phyloP scores from a whole-genome alignment of 2,797 vertebrate genomes.

The Amazonetta brasiliensis region DNA sequence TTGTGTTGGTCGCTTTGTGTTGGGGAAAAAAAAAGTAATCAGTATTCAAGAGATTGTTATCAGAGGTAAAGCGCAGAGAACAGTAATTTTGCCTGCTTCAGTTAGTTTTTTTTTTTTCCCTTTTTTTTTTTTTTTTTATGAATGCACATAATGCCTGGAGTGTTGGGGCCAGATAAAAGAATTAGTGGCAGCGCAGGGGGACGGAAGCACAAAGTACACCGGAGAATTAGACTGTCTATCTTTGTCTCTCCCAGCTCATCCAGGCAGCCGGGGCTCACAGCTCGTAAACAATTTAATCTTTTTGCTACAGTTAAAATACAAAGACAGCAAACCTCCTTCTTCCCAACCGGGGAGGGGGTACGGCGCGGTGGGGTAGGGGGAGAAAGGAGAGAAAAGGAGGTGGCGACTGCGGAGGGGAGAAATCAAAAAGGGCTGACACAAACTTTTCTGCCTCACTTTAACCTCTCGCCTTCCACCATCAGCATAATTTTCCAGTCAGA shows the following conservation, averaged over 20 bases:
- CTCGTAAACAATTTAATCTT: conserved; percentile 99
- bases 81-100: conserved; percentile 89
- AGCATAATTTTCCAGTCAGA: conserved; percentile 78
- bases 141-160: conserved; percentile 95
- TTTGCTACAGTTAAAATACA: conserved; percentile 93
- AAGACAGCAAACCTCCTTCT: conserved; percentile 79
- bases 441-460: conserved; percentile 77
- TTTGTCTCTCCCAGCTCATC: conserved; percentile 97
- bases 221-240: conserved; percentile 98
- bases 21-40: conserved; percentile 84
- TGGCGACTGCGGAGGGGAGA: conserved; percentile 9
- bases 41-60: conserved; percentile 98
- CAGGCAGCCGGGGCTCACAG: conserved; percentile 88
- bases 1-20: conserved; percentile 90
- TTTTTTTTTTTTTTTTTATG: conserved; percentile 78
- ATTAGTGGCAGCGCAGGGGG: conserved; percentile 95
- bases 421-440: conserved; percentile 75
- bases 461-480: conserved; percentile 53
- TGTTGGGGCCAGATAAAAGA: conserved; percentile 99
- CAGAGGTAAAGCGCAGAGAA: conserved; percentile 88
- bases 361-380: neutral
- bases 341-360: conserved; percentile 46
- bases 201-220: conserved; percentile 90
- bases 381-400: neutral
- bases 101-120: conserved; percentile 67